These are phyloP conservation scores for Sparus aurata DNA, from an alignment of 2,797 vertebrate genomes.

Conservation along the genomic window DNA sequence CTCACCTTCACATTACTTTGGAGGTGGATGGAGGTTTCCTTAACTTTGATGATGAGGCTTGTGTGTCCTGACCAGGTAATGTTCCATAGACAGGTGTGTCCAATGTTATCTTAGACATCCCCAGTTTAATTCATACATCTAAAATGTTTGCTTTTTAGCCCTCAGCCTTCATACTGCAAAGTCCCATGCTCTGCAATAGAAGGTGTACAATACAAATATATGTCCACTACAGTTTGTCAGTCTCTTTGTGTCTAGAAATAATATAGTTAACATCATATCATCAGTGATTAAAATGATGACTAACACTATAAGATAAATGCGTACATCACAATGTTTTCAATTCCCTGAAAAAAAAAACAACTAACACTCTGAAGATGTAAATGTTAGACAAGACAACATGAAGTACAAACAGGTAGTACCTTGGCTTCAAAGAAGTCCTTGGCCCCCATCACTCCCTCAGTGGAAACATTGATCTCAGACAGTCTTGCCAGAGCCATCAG, in stretches of 20 bases:
- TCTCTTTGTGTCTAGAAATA: background rate
- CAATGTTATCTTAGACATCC: background rate
- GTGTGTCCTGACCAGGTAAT: background rate
- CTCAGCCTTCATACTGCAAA: background rate
- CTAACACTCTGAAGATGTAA: background rate
- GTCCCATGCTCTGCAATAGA: background rate
- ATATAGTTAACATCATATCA: background rate
- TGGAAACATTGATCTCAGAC: conserved; percentile 94
- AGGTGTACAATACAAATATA: background rate
- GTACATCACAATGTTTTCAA: background rate
- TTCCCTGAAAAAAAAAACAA: background rate
- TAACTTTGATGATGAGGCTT: background rate
- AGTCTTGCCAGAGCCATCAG: conserved; percentile 94
- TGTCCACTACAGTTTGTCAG: background rate
- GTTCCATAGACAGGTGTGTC: background rate
- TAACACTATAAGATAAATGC: background rate
- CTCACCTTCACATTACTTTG: background rate
- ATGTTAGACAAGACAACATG: background rate
- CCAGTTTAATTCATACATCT: background rate
- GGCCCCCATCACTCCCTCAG: conserved; percentile 94
- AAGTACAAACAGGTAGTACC: conserved; percentile 79
- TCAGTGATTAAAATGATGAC: background rate
- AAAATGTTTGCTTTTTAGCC: background rate
- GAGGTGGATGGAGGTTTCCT: background rate
- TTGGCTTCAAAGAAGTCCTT: conserved; percentile 98